phyloP scores from a whole-genome alignment of 2,113 vertebrate genomes.

The Motacilla tschutschensis region DNA sequence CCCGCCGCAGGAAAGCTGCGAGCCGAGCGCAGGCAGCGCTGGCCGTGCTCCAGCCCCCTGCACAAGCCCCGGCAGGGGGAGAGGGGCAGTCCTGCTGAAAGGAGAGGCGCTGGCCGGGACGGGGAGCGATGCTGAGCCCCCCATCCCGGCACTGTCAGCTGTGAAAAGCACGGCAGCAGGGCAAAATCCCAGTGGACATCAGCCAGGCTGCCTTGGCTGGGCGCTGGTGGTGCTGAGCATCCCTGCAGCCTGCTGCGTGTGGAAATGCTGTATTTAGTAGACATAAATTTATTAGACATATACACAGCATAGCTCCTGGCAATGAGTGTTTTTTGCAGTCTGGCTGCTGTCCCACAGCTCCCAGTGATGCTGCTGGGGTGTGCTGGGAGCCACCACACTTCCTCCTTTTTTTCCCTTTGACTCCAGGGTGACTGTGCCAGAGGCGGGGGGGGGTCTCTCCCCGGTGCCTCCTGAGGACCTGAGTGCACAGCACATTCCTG shows the following conservation, averaged over 20 bases:
- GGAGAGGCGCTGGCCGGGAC: fast-evolving
- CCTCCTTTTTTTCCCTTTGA: background rate
- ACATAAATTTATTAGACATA: background rate
- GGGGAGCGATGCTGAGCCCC: background rate
- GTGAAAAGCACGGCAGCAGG: background rate
- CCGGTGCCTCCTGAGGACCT: background rate
- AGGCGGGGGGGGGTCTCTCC: background rate
- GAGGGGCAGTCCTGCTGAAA: background rate
- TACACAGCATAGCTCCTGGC: background rate
- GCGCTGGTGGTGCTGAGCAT: background rate
- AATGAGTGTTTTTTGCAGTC: fast-evolving
- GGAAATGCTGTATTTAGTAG: background rate
- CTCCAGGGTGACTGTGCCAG: fast-evolving
- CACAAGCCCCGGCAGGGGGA: background rate
- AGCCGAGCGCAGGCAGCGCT: background rate
- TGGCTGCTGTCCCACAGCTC: background rate
- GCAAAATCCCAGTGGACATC: fast-evolving
- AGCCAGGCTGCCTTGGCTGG: background rate
- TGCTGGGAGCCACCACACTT: background rate
- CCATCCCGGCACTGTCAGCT: background rate
- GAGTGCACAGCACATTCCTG: constrained; percentile 10
- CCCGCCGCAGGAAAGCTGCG: background rate
- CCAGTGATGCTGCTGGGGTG: background rate
- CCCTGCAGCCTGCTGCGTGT: background rate
- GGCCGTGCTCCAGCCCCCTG: background rate